Evolutionary conservation across 2,888 invertebrate genomes (phyloP), one percentile per base, ranked within the genome.

Genomic region (Agelastica alni): DNA sequence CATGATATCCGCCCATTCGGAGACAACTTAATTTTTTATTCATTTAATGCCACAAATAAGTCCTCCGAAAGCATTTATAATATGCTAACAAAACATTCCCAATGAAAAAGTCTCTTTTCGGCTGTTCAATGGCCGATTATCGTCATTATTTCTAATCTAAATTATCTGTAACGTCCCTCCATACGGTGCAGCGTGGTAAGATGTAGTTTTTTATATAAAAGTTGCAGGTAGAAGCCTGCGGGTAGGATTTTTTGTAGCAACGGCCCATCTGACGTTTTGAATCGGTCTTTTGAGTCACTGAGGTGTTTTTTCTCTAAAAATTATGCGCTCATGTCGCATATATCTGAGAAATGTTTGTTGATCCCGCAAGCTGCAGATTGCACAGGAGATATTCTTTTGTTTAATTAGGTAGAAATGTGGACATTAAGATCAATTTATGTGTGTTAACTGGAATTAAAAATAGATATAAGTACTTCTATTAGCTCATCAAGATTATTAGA

Each of bases 81-180:
- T 56, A 59, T 53, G 59, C 63, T 59, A 67, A 65, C 64, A 65
- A 61, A 61, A 61, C 64, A 68, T 63, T 62, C 60, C 59, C 62
- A 65, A 67, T 65, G 62, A 67, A 66, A 66, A 63, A 66, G 56
- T 59, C 63, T 58, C 60, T 63, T n/a, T 66, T 66, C 62, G 61
- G 56, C 56, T 54, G 57, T 60, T 67, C 64, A 65, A 69, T 67
- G 65, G 66, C 59, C 69, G 65, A 68, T 69, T 66, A 74, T 66
- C 67, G 66, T 70, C 66, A 68, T 70, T 72, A 73, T 72, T 65
- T 66, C 67, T 73, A 74, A 75, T 75, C 73, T 75, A 73, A 75
- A 75, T 75, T 74, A 72, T 70, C 69, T 67, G 70, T 70, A 68
- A 73, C 65, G 68, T 63, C 62, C 58, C 57, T 59, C 59, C 63